Evolutionary conservation across 2,797 vertebrate genomes (phyloP).

Genomic region (Masticophis lateralis): DNA sequence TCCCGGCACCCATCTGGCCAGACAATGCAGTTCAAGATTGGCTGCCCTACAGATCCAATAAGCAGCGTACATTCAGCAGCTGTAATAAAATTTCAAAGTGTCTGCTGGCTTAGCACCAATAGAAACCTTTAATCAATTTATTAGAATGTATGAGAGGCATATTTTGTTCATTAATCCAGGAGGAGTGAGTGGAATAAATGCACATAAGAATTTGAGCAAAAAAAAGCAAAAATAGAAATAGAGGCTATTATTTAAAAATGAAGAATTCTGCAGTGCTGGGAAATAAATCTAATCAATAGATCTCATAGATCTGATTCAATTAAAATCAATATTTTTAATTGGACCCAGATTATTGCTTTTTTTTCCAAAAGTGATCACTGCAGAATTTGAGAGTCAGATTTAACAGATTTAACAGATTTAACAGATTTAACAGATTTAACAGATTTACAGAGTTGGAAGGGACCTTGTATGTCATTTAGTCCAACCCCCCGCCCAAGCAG

Average conservation of each 20-base stretch:
- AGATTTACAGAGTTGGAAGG: too few species aligned
- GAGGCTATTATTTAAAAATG: background rate
- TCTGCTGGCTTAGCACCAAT: conserved; percentile 12
- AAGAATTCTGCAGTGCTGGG: background rate
- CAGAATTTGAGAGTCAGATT: background rate
- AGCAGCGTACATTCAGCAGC: conserved; percentile 41
- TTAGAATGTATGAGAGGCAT: conserved; percentile 29
- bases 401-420: too few species aligned
- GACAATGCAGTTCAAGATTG: conserved; percentile 43
- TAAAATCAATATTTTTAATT: background rate
- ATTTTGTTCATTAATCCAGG: conserved; percentile 11
- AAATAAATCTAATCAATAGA: background rate
- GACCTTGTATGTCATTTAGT: too few species aligned
- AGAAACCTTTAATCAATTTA: conserved; percentile 33
- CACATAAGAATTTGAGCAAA: background rate
- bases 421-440: too few species aligned
- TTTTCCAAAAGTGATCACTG: background rate
- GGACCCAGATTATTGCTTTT: background rate
- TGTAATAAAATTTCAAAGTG: conserved; percentile 45
- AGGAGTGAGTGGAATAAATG: background rate
- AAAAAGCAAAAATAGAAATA: background rate
- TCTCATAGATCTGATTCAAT: background rate
- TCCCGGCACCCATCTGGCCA: conserved; percentile 57
- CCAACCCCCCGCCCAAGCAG: too few species aligned
- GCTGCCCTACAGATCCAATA: conserved; percentile 48